Evolutionary conservation across 2,888 invertebrate species (phyloP).

Genomic region (Trissolcus brochymenae): DNA sequence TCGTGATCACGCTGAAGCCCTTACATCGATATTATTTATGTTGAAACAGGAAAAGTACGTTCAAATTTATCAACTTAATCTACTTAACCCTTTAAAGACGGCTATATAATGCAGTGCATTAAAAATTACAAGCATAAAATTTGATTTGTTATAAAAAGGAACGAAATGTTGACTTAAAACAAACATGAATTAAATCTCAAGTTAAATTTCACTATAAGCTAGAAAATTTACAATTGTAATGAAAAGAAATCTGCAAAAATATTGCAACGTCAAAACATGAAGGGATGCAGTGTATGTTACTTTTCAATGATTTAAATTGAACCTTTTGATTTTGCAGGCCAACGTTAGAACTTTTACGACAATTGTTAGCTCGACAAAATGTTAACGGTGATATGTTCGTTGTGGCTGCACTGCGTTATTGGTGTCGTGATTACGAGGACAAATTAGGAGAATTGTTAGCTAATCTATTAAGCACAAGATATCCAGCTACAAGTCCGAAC

Average conservation of each 20-base stretch:
- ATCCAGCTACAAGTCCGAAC: constrained; percentile 92
- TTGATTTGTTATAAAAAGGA: too few relatives aligned
- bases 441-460: constrained; percentile 89
- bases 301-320: too few relatives aligned
- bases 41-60: constrained; percentile 88
- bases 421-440: constrained; percentile 95
- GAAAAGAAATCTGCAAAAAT: too few relatives aligned
- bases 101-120: too few relatives aligned
- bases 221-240: too few relatives aligned
- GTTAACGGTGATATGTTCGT: constrained; percentile 90
- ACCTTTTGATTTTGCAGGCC: constrained; percentile 80
- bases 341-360: constrained; percentile 89
- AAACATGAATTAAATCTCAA: too few relatives aligned
- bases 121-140: too few relatives aligned
- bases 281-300: too few relatives aligned
- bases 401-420: constrained; percentile 92
- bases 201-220: too few relatives aligned
- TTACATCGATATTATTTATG: constrained; percentile 92
- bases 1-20: constrained; percentile 92
- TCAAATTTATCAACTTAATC: background rate
- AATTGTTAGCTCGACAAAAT: constrained; percentile 86
- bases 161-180: too few relatives aligned
- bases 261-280: too few relatives aligned
- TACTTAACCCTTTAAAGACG: too few relatives aligned
- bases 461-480: constrained; percentile 86